Evolutionary conservation across 2,888 invertebrate genomes (phyloP), one percentile per base, ranked within the genome.

Genomic region (Caenorhabditis uteleia): DNA sequence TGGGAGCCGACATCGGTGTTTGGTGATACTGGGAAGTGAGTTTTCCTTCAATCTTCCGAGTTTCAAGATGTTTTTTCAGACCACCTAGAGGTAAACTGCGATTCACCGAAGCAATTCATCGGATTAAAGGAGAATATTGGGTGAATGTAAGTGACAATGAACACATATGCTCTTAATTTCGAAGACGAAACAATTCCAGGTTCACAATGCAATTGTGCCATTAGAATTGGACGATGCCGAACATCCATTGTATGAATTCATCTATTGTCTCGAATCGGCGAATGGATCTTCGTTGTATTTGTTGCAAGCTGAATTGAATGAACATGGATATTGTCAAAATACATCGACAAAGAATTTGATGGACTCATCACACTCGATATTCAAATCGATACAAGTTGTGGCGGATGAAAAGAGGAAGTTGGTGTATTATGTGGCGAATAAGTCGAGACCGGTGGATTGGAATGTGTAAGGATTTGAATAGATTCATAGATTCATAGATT

Each of bases 391-490:
- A 7, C 59, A 55, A 23, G 45, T 45, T 27, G 57, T 68, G n/a
- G 68, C 79, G 20, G 81, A 81, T 48, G 27, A 50, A 29, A 33
- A 56, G 5, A 46, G 76, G 18, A 38, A 67, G 7, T 69, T 75
- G 27, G 73, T 82, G 34, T 81, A 77, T 44, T 81, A 60, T 56
- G 70, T 78, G 12, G 75, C 80, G 12, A 73, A 79, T 36, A 50
- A 59, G 16, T 43, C 59, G n/a, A 46, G 68, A 29, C 76, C 77
- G 6, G 56, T 68, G 8, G 70, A 75, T 21, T 70, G 69, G 50
- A 72, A 70, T 34, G 48, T 81, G 78, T 79, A 42, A 53, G 69
- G 54, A 10, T 38, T 26, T 18, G 14, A 27, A 27, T 34, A 23
- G n/a, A 31, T 10, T n/a, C 31, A 12, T 29, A 10, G 7, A 29